Conservation (phyloP, 1,140 invertebrate genomes). For the Galleria mellonella region DNA sequence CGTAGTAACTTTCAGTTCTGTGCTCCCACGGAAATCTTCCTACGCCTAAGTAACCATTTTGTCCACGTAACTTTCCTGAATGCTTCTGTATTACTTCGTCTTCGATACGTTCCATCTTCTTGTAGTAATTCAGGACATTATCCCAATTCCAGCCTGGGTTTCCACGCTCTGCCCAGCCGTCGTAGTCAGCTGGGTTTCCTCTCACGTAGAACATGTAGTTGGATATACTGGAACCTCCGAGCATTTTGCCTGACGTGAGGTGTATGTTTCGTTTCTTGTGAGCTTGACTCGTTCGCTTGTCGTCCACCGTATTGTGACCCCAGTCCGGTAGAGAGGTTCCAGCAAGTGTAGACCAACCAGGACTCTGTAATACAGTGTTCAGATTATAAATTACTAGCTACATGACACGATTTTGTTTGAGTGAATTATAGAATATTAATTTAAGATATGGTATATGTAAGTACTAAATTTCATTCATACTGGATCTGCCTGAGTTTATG, state of each 20-base stretch:
- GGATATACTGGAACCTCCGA: conserved; percentile 89
- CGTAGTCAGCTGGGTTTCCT: conserved; percentile 86
- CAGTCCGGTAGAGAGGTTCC: conserved; percentile 71
- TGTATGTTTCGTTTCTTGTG: conserved; percentile 75
- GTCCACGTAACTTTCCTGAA: not conserved
- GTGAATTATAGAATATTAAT: no score
- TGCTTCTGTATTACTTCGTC: conserved; percentile 78
- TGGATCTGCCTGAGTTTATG: no score
- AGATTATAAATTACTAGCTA: conserved; percentile 2
- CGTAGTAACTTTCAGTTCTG: conserved; percentile 73
- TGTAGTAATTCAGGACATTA: conserved; percentile 86
- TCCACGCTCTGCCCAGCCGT: conserved; percentile 87
- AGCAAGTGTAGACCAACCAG: conserved; percentile 27
- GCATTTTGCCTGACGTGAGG: conserved; percentile 78
- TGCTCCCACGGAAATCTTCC: conserved; percentile 83
- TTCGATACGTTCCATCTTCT: conserved; percentile 87
- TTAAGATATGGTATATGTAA: no score
- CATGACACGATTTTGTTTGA: no score
- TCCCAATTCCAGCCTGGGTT: conserved; percentile 91
- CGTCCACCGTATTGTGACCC: conserved; percentile 81
- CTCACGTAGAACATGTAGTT: conserved; percentile 96
- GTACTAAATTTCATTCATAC: no score
- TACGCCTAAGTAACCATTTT: conserved; percentile 78
- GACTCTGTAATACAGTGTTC: conserved; percentile 24
- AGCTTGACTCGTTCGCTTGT: conserved; percentile 78